Evolutionary conservation across 2,113 vertebrate genomes (phyloP), one percentile per base, ranked within the genome.

Genomic region (Callipepla squamata): DNA sequence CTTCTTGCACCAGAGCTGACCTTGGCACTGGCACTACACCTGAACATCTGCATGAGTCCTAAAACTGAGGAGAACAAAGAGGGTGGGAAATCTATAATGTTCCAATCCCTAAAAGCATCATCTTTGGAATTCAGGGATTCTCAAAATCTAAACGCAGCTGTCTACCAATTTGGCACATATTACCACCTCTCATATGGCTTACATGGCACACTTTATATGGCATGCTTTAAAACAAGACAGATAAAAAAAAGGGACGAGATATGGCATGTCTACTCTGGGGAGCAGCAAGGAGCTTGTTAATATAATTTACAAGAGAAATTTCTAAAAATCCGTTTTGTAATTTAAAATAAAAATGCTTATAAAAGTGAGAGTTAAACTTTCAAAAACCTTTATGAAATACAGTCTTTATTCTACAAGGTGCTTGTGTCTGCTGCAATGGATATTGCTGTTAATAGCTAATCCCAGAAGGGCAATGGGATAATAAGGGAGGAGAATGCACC

Each of bases 391-490:
- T 93, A 92, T 73, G 85, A 94, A 96, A 92, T 70, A 95, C 55
- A 94, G 86, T 95, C 84, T 90, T 93, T 95, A 68, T 89, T 93
- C 81, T 91, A 95, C 95, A 96, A 97, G 94, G 93, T 95, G 93
- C 96, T 92, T 95, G 94, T 84, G 93, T 91, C 85, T 40, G 3
- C 94, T 95, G 87, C 90, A 92, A 62, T 30, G 59, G 59, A 92
- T 44, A 59, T 89, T 92, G 93, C 82, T 96, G 94, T 95, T 90
- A 93, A 93, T 92, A 89, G 77, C 74, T 86, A 90, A 91, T 92
- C 89, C 80, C 83, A 75, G 77, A 76, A 85, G 14, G 67, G 87
- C 58, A 92, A 32, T 45, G 76, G 76, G 70, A 69, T 38, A 85
- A 53, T 86, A 89, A 93, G 72, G 93, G 69, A 95, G 73, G 91